These are phyloP conservation scores for Volucella bombylans DNA, from an alignment of 2,888 invertebrate genomes.

Conservation along the genomic window DNA sequence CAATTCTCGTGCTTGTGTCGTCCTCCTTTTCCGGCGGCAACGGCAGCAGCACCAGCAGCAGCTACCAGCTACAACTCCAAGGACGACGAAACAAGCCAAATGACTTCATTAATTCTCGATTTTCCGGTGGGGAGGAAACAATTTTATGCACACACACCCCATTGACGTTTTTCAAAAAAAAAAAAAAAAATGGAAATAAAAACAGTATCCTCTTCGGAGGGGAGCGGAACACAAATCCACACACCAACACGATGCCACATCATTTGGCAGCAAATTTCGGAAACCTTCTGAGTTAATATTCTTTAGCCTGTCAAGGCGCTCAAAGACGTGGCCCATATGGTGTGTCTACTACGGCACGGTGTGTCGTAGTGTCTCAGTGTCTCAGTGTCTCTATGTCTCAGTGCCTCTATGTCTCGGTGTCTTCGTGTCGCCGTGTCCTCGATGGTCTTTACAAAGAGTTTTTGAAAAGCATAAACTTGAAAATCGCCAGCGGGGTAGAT, in stretches of 20 bases:
- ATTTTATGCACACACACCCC: constrained; percentile 74
- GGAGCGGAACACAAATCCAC: constrained; percentile 1
- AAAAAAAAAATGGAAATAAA: constrained; percentile 20
- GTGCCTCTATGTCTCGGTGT: too few relatives aligned
- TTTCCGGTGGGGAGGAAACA: constrained; percentile 74
- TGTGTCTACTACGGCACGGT: constrained; percentile 32
- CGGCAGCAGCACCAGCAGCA: too few relatives aligned
- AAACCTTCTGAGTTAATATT: constrained; percentile 60
- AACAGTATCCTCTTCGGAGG: constrained; percentile 41
- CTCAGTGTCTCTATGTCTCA: too few relatives aligned
- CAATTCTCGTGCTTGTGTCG: constrained; percentile 3
- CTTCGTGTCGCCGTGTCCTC: background rate
- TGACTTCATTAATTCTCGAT: constrained; percentile 82
- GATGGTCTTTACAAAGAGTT: constrained; percentile 59
- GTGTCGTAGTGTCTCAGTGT: background rate
- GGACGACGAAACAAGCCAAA: constrained; percentile 78
- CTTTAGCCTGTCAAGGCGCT: background rate
- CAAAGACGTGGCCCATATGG: constrained; percentile 58
- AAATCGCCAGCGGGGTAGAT: constrained; percentile 56
- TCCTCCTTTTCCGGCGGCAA: background rate
- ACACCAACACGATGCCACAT: constrained; percentile 59
- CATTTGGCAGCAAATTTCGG: constrained; percentile 66
- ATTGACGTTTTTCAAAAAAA: constrained; percentile 38
- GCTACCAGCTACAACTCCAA: constrained; percentile 41
- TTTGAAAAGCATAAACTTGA: constrained; percentile 70